A percentile compares a stretch with the other conserved stretches of the same genome.
phyloP scores from a whole-genome alignment of 2,888 invertebrate genomes.

The Gymnocheta viridis region DNA sequence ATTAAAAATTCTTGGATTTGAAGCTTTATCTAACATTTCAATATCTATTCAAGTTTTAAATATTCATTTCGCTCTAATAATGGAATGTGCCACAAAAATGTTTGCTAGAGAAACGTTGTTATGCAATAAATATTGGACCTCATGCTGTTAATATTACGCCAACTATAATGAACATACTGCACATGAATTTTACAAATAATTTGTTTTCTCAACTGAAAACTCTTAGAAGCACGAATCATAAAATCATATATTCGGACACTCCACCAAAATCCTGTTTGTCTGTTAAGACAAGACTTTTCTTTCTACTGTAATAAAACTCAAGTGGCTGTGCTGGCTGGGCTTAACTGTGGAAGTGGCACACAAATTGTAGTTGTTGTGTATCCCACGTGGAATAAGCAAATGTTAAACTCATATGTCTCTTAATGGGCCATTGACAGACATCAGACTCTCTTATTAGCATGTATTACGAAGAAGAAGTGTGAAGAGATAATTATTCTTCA shows the following conservation, averaged over 20 bases:
- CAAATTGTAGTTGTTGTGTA: conserved; percentile 13
- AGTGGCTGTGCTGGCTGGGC: conserved; percentile 42
- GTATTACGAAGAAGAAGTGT: conserved; percentile 4
- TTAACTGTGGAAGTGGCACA: conserved; percentile 21
- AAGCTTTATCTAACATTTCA: too few species aligned
- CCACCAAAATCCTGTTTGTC: conserved; percentile 11
- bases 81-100: conserved; percentile 21
- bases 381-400: conserved; percentile 38
- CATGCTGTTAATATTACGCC: conserved; percentile 37
- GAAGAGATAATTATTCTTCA: conserved; percentile 14
- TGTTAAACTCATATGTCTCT: conserved; percentile 28
- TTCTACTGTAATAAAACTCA: background rate
- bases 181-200: background rate
- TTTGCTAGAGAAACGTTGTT: background rate
- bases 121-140: conserved; percentile 22
- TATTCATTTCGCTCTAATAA: too few species aligned
- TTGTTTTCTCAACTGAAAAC: conserved; percentile 7
- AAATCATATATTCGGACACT: conserved; percentile 9
- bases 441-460: background rate
- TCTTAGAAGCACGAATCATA: conserved; percentile 26
- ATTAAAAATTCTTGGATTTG: too few species aligned
- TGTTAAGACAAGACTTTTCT: conserved; percentile 12
- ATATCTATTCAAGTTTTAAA: too few species aligned
- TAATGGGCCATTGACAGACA: conserved; percentile 41
- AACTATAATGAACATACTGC: conserved; percentile 2